Percentiles rank a stretch among this genome's conserved stretches.
phyloP scores from a whole-genome alignment of 2,113 vertebrate species.

The Takifugu bimaculatus region DNA sequence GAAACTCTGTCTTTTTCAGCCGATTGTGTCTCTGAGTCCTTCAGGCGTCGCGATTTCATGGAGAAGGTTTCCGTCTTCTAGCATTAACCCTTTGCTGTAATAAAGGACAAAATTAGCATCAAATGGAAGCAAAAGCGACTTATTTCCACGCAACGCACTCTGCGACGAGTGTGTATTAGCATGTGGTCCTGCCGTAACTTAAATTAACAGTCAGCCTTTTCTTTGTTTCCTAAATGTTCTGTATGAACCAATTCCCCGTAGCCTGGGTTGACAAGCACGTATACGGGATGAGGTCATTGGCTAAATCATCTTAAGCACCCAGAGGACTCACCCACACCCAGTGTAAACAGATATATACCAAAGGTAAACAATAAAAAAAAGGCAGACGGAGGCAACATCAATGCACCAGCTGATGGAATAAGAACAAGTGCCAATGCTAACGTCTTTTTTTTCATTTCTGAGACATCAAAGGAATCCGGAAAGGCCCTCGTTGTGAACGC shows the following conservation, averaged over 20 bases:
- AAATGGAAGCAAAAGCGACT: too few relatives aligned
- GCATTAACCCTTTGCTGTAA: too few relatives aligned
- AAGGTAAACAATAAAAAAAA: slow-evolving; percentile 52
- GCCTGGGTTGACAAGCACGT: slow-evolving; percentile 44
- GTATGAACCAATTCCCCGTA: slow-evolving; percentile 29
- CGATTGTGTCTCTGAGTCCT: too few relatives aligned
- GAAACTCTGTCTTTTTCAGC: too few relatives aligned
- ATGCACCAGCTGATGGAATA: slow-evolving; percentile 40
- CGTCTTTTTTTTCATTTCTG: slow-evolving; percentile 57
- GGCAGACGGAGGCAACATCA: slow-evolving; percentile 47
- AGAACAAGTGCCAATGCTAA: slow-evolving; percentile 55
- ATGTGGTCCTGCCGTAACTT: too few relatives aligned
- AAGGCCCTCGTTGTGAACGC: slow-evolving; percentile 35
- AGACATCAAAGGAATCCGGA: slow-evolving; percentile 48
- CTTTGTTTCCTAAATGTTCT: slow-evolving; percentile 21
- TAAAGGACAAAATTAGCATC: too few relatives aligned
- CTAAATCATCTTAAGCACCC: slow-evolving; percentile 54
- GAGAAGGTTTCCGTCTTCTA: too few relatives aligned
- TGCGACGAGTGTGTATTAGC: too few relatives aligned
- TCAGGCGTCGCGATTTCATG: too few relatives aligned
- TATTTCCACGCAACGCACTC: too few relatives aligned
- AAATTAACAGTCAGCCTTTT: neutral
- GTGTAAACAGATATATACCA: slow-evolving; percentile 69
- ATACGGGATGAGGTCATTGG: slow-evolving; percentile 60
- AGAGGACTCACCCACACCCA: slow-evolving; percentile 57